Evolutionary conservation across 2,888 invertebrate species (phyloP), one percentile per base, ranked within the genome.

Genomic region (Noctuana brunneofusca): DNA sequence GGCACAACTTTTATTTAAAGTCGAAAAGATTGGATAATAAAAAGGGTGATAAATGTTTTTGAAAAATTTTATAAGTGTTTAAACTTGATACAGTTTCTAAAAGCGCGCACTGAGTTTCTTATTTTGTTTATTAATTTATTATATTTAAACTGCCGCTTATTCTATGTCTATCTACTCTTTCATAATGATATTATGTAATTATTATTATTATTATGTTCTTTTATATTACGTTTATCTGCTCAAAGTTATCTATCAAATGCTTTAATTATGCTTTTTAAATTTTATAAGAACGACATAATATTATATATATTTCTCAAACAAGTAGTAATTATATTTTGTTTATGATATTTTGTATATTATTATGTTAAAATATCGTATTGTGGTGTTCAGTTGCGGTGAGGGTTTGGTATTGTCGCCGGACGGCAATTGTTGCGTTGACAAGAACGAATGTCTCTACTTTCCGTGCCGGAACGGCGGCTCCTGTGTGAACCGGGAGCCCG

Each of bases 381-480:
- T 85, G 86, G 80, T 89, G 84, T 86, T 80, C 83, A 98, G 98
- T 90, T 98, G 98, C 93, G 97, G 97, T 80, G 97, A 97, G 92
- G 98, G 98, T 88, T 95, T 96, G 87, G 94, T 97, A 81, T 95
- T 97, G 91, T 96, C 97, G 66, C 94, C 96, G 71, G 97, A 98
- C 91, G 95, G 95, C 80, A 97, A 97, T 89, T 96, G 96, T 83
- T 98, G 98, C 92, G 96, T 96, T 92, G 98, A 98, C 93, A 97
- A 97, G 92, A 97, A 98, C 92, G 98, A 98, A 89, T 98, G 98
- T 88, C 94, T 97, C 87, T 97, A 97, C 92, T 94, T 96, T 87
- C 98, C 98, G 68, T 98, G 98, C 88, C 94, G 97, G 80, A 97
- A 98, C 87, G 97, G 97, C 70, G 98, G 97, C 70, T 95, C 96